Base-by-base conservation (phyloP, 1,140 invertebrate species). In the Hyles vespertilio region DNA sequence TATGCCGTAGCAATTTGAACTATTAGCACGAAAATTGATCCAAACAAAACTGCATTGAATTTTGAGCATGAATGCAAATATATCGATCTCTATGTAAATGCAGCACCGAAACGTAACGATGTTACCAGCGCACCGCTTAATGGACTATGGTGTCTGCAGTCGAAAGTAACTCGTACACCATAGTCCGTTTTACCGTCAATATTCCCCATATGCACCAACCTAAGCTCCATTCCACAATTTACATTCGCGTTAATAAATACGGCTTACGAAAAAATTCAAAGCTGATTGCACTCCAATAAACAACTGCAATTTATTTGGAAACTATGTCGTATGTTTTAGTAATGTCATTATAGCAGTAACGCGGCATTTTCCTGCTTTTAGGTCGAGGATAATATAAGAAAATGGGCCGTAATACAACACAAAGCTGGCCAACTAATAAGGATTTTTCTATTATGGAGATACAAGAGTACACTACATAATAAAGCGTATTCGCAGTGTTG, bases 61-160 rank as follows among this genome's bases (percentile, higher is more conserved):
- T 40, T 79, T 70, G 64, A 65, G 60, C 65, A 58, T 56, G 56
- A 77, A 72, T 75, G 63, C 60, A 74, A 78, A 76, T 77, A 71
- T 69, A 77, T 63, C 59, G 59, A 58, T 76, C 60, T 70, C 61
- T 74, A 76, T 81, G 74, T 71, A 78, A 77, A 81, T 79, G 51
- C 56, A 62, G 55, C 40, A 56, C 51, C 67, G 65, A 66, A 77
- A 70, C 69, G 68, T 74, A 78, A 75, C 75, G 63, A 74, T 76
- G 78, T 83, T 77, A 77, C 69, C 62, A 59, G 62, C 60, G 54
- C 65, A 56, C 59, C 62, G 58, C n/a, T 40, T 40, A 40, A 40
- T 5, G 36, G 36, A 40, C 36, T 40, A 40, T 40, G 36, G 36
- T 40, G 8, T 40, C 4, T 40, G 36, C 5, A 40, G 8, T 2